Percentiles rank a stretch among this genome's conserved stretches.
These are phyloP conservation scores for Pseudococcus viburni DNA, from an alignment of 2,888 invertebrate species.

Conservation along the genomic window DNA sequence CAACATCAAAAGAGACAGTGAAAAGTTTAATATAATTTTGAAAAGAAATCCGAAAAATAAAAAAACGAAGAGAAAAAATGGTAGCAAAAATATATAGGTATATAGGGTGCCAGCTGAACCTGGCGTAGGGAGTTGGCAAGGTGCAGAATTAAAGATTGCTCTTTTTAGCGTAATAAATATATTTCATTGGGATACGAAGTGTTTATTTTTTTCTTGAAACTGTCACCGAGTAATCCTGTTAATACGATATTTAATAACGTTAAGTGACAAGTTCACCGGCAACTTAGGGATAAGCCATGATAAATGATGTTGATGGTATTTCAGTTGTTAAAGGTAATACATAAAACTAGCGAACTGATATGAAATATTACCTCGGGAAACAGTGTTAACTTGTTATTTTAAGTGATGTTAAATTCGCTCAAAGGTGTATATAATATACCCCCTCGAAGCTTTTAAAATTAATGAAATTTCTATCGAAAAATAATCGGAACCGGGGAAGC, in stretches of 20 bases:
- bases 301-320: slow-evolving; percentile 63
- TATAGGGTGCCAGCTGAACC: background rate
- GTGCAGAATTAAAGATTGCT: slow-evolving; percentile 28
- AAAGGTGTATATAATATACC: background rate
- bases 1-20: slow-evolving; percentile 11
- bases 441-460: slow-evolving; percentile 43
- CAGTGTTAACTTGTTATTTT: slow-evolving; percentile 64
- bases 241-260: slow-evolving; percentile 65
- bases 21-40: slow-evolving; percentile 5
- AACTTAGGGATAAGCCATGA: slow-evolving; percentile 60
- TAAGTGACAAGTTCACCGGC: slow-evolving; percentile 64
- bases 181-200: slow-evolving; percentile 32
- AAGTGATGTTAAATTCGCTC: slow-evolving; percentile 58
- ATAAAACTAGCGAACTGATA: slow-evolving; percentile 28
- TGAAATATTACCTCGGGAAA: slow-evolving; percentile 64
- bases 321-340: slow-evolving; percentile 47
- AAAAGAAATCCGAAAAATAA: slow-evolving; percentile 11
- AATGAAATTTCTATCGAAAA: slow-evolving; percentile 56
- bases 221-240: slow-evolving; percentile 61
- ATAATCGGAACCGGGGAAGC: background rate
- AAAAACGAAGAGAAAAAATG: background rate
- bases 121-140: background rate
- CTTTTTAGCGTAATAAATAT: slow-evolving; percentile 40
- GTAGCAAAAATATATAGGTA: background rate
- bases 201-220: slow-evolving; percentile 57